Evolutionary conservation across 1,140 invertebrate genomes (phyloP), one percentile per base, ranked within the genome.

Genomic region (Zaprionus capensis): DNA sequence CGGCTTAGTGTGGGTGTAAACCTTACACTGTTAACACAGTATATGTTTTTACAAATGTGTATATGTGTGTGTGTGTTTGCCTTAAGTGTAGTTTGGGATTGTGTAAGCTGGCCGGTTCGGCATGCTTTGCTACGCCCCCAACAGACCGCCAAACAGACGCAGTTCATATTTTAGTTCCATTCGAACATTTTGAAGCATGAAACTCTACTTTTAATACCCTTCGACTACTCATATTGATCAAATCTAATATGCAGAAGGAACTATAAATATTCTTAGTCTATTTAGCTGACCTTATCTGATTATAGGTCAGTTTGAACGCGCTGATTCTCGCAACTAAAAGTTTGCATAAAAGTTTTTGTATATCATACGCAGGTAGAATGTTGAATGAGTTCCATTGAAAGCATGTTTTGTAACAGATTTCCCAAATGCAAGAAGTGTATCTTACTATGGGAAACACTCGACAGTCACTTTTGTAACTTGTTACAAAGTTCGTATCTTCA

Each of bases 41-140:
- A 17, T n/a, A 2, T 17, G 7, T 17, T 9, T 2, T 9, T 46
- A 7, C 31, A 34, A 34, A 34, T 17, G 36, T 38, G 6, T 17
- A 6, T 9, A 26, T 70, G 57, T 74, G 53, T 57, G 20, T 55
- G 17, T n/a, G 41, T 59, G 64, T 53, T 38, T 59, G 34, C 17
- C 15, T 28, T 28, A 49, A 4, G 56, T 22, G 12, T 46, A 41
- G 36, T 11, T 12, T n/a, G 28, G 28, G 22, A 31, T 61, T 61
- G 46, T 41, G 24, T 14, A 55, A 34, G 41, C 46, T 20, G 12
- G n/a, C 15, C n/a, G 2, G 28, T 6, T 11, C 34, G 15, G 15
- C 63, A 31, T 57, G 28, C 17, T 9, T 46, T 17, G 20, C 51
- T 12, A 51, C 55, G 11, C 28, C 41, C 41, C 17, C 15, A 20